Conservation (phyloP, 1,140 invertebrate species). For the Eumeta japonica region DNA sequence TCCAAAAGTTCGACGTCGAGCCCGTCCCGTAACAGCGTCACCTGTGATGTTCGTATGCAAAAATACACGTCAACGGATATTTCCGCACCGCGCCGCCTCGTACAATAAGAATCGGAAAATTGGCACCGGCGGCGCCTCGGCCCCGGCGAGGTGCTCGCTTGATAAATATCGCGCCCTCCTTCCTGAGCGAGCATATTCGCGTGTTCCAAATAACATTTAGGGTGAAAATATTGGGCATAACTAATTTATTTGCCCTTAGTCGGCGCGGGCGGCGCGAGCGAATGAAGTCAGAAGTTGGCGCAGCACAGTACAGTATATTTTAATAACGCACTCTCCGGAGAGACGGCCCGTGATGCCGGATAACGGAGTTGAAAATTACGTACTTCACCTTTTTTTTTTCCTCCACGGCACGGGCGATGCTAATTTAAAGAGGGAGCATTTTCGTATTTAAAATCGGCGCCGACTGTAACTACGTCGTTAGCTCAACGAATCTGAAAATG, state of each 20-base stretch:
- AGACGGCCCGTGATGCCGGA: constrained; percentile 31
- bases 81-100: constrained; percentile 47
- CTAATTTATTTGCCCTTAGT: constrained; percentile 50
- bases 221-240: constrained; percentile 55
- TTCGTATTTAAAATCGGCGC: constrained; percentile 4
- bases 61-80: constrained; percentile 31
- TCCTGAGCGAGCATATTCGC: constrained; percentile 39
- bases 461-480: no score
- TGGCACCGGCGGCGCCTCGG: constrained; percentile 17
- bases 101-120: constrained; percentile 44
- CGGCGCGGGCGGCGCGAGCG: constrained; percentile 21
- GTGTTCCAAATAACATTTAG: constrained; percentile 45
- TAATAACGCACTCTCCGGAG: constrained; percentile 49
- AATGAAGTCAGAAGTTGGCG: constrained; percentile 40
- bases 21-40: no score
- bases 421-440: constrained; percentile 31
- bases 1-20: no score
- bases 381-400: constrained; percentile 40
- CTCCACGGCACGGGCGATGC: constrained; percentile 22
- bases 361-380: constrained; percentile 40
- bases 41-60: constrained; percentile 47
- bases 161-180: constrained; percentile 41
- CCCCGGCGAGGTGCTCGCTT: constrained; percentile 32
- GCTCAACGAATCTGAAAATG: no score
- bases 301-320: constrained; percentile 55